Evolutionary conservation across 2,113 vertebrate genomes (phyloP).

Genomic region (Isichthys henryi): DNA sequence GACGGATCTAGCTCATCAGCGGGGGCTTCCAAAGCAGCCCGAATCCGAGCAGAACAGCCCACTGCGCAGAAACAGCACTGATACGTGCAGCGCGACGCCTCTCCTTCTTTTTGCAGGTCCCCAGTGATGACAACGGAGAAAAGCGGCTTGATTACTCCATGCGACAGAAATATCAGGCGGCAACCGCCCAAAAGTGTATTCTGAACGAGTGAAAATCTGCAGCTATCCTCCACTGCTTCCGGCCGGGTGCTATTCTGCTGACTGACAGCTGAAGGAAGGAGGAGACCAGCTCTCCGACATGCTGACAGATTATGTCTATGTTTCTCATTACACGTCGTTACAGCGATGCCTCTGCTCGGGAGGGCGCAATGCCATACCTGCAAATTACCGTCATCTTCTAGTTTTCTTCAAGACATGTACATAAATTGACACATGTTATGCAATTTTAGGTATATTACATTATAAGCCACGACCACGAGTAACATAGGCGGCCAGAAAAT

Average conservation of each 20-base stretch:
- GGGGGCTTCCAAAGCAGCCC: neutral
- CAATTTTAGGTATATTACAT: neutral
- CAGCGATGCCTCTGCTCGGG: neutral
- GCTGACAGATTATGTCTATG: slow-evolving; percentile 12
- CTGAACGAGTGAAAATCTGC: slow-evolving; percentile 7
- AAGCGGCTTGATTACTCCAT: neutral
- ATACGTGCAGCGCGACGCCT: neutral
- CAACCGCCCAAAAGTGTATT: neutral
- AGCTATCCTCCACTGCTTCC: slow-evolving; percentile 10
- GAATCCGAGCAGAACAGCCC: slow-evolving; percentile 1
- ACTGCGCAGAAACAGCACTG: slow-evolving; percentile 10
- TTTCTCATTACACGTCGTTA: neutral
- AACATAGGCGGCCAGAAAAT: neutral
- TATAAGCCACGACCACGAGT: neutral
- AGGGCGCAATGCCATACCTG: slow-evolving; percentile 1
- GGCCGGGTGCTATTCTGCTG: slow-evolving; percentile 20
- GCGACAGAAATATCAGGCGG: neutral
- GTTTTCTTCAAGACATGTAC: neutral
- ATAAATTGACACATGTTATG: neutral
- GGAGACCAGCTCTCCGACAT: slow-evolving; percentile 14
- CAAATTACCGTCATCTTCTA: neutral
- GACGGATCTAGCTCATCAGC: neutral
- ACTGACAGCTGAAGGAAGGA: slow-evolving; percentile 18
- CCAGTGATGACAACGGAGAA: slow-evolving; percentile 5
- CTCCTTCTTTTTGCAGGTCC: neutral